A percentile compares a stretch with the other conserved stretches of the same genome.
phyloP scores from a whole-genome alignment of 2,797 vertebrate genomes.

The Coregonus sp. region DNA sequence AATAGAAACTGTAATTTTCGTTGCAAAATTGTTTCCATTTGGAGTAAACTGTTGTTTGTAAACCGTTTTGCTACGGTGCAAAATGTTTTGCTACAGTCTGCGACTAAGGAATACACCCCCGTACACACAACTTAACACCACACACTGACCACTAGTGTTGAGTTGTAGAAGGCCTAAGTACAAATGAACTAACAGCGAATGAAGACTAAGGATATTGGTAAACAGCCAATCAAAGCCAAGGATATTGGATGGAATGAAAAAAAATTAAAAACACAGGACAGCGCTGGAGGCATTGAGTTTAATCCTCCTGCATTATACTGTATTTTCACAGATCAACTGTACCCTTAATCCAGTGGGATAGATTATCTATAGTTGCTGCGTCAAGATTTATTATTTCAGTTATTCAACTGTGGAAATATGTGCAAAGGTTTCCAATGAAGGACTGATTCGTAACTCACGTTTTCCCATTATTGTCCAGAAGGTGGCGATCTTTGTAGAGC shows the following conservation, averaged over 20 bases:
- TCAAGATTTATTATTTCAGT: neutral
- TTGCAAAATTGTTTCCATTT: no score
- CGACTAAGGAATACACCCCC: no score
- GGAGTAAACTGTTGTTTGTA: no score
- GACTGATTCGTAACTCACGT: neutral
- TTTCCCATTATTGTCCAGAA: neutral
- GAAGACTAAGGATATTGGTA: neutral
- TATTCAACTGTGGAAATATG: neutral
- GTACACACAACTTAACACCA: neutral
- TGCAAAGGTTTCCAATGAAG: neutral
- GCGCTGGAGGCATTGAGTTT: neutral
- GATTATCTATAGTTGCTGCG: neutral
- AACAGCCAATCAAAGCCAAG: neutral
- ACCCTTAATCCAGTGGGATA: neutral
- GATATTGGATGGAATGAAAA: neutral
- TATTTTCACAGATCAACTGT: neutral
- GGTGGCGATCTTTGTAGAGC: neutral
- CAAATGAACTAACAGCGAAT: neutral
- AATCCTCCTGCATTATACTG: neutral
- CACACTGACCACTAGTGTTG: neutral
- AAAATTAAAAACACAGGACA: neutral
- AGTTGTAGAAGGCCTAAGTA: neutral
- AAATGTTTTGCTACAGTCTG: no score
- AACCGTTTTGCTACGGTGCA: no score
- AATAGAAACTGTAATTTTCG: no score